Conservation (phyloP, 2,113 vertebrate genomes). For the Nibea albiflora region DNA sequence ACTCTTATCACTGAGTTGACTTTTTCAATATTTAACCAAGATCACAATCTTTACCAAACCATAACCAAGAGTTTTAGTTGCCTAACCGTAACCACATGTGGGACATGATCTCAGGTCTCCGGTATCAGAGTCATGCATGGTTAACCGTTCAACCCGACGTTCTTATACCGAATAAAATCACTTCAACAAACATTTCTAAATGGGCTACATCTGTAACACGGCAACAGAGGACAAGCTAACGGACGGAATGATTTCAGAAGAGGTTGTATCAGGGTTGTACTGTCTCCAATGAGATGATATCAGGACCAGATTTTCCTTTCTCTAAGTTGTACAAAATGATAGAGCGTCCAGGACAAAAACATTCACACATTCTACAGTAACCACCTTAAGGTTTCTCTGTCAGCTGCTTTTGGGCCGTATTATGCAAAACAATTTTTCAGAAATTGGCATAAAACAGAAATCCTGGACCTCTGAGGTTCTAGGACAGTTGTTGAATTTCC, state of each 20-base stretch:
- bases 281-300: neutral
- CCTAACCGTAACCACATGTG: neutral
- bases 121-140: neutral
- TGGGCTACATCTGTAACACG: neutral
- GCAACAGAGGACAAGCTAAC: neutral
- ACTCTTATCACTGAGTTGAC: neutral
- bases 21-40: neutral
- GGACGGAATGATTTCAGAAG: neutral
- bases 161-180: neutral
- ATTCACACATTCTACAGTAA: no score
- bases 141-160: neutral
- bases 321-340: neutral
- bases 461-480: neutral
- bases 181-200: neutral
- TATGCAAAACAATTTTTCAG: neutral
- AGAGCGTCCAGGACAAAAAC: no score
- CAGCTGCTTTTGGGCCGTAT: neutral
- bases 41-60: neutral
- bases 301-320: neutral
- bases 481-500: neutral
- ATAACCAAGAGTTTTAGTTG: neutral
- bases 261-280: neutral
- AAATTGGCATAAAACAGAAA: neutral
- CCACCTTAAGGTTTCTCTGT: neutral
- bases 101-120: neutral